Conservation (phyloP, 2,888 invertebrate genomes). For the Apotomis capreana region DNA sequence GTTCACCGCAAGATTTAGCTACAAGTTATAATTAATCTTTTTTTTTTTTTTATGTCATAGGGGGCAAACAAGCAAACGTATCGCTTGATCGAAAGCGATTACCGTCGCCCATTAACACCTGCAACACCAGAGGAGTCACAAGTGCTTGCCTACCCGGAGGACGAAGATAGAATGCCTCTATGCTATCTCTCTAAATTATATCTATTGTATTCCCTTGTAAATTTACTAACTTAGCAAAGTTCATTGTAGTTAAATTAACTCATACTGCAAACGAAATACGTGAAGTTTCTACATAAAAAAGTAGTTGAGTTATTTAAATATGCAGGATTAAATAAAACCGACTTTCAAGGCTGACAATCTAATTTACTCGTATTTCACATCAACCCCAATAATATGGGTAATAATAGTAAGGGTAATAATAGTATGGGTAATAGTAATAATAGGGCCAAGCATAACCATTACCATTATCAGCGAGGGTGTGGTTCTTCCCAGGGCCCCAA, state of each 20-base stretch:
- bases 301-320: neutral
- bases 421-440: constrained; percentile 43
- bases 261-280: constrained; percentile 1
- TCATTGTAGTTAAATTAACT: constrained; percentile 4
- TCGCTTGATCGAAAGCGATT: too few relatives aligned
- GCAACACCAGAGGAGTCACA: too few relatives aligned
- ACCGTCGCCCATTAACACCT: too few relatives aligned
- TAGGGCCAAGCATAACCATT: constrained; percentile 40
- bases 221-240: too few relatives aligned
- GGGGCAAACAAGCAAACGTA: too few relatives aligned
- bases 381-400: constrained; percentile 47
- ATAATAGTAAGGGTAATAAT: constrained; percentile 46
- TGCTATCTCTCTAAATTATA: too few relatives aligned
- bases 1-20: too few relatives aligned
- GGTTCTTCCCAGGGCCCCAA: neutral
- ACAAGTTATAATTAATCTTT: too few relatives aligned
- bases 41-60: too few relatives aligned
- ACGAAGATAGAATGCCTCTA: too few relatives aligned
- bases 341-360: neutral
- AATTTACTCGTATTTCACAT: constrained; percentile 16
- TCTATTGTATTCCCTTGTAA: too few relatives aligned
- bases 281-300: constrained; percentile 10
- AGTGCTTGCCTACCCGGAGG: too few relatives aligned
- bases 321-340: neutral
- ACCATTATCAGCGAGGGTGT: constrained; percentile 22